Conservation (phyloP, 37 sponge, comb jelly and placozoan genomes). For the Beroe forskalii region DNA sequence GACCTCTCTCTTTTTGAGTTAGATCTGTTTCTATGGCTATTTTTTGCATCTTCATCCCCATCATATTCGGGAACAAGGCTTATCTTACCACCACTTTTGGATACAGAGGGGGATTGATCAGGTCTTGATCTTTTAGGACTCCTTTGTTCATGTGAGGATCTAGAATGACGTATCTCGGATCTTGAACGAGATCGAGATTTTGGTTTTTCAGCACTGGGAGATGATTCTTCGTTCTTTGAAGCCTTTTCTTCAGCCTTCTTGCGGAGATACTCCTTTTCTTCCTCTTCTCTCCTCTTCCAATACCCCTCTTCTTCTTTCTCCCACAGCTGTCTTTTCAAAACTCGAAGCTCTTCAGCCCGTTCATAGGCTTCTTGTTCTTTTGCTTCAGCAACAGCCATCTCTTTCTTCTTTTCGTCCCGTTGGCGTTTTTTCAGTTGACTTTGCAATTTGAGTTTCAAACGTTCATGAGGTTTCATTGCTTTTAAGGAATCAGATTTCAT, state of each 20-base stretch:
- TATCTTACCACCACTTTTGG: neutral
- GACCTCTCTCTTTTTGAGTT: neutral
- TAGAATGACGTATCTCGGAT: neutral
- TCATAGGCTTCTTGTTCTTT: conserved; percentile 41
- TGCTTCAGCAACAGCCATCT: neutral
- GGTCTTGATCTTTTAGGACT: neutral
- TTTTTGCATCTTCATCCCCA: neutral
- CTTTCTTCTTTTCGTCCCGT: conserved; percentile 51
- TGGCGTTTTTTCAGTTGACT: conserved; percentile 74
- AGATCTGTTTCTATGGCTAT: neutral
- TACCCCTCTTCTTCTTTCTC: conserved; percentile 54
- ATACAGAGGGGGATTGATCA: neutral
- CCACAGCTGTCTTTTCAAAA: conserved; percentile 43
- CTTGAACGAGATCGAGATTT: conserved; percentile 10
- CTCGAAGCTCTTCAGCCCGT: conserved; percentile 40
- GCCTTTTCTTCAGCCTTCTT: conserved; percentile 15
- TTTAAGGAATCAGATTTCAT: neutral
- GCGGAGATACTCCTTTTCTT: conserved; percentile 17
- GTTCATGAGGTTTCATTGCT: conserved; percentile 76
- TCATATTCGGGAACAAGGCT: conserved; percentile 46
- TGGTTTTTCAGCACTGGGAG: neutral
- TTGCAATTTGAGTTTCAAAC: conserved; percentile 80
- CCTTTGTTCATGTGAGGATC: neutral
- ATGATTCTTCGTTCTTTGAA: neutral
- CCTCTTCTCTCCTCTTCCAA: conserved; percentile 57